These are phyloP conservation scores for Myxocyprinus asiaticus DNA, from an alignment of 2,113 vertebrate species.

Conservation along the genomic window DNA sequence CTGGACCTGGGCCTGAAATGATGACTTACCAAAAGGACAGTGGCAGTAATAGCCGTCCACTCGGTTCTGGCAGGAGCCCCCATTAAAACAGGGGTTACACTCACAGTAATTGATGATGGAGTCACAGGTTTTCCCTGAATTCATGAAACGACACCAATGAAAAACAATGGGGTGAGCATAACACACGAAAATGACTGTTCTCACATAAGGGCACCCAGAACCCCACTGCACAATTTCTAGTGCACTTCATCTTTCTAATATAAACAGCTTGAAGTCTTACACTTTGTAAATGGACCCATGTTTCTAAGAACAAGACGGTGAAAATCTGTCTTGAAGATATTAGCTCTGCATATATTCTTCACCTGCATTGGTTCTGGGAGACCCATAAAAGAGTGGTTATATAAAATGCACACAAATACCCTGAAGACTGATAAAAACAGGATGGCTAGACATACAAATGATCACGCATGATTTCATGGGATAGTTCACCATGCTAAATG, in stretches of 20 bases:
- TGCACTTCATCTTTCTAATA: slow-evolving; percentile 55
- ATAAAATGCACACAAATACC: neutral
- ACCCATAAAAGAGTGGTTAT: neutral
- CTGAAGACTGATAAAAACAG: slow-evolving; percentile 7
- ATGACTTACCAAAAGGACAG: slow-evolving; percentile 93
- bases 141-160: slow-evolving; percentile 80
- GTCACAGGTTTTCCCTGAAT: slow-evolving; percentile 91
- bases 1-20: slow-evolving; percentile 41
- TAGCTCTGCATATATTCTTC: slow-evolving; percentile 15
- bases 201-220: slow-evolving; percentile 21
- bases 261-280: slow-evolving; percentile 55
- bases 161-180: slow-evolving; percentile 73
- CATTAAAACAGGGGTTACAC: slow-evolving; percentile 97
- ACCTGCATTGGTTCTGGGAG: slow-evolving; percentile 38
- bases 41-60: slow-evolving; percentile 94
- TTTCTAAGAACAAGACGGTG: slow-evolving; percentile 31
- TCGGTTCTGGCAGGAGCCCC: slow-evolving; percentile 93
- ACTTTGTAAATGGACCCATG: slow-evolving; percentile 48
- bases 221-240: slow-evolving; percentile 51
- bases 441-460: slow-evolving; percentile 26
- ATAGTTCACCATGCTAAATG: no score
- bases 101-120: slow-evolving; percentile 96
- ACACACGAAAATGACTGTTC: slow-evolving; percentile 53
- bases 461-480: neutral
- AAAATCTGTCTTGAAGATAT: slow-evolving; percentile 45